A percentile compares a stretch with the other conserved stretches of the same genome.
Conservation (phyloP, 2,888 invertebrate genomes). For the Vesta saturnalis region DNA sequence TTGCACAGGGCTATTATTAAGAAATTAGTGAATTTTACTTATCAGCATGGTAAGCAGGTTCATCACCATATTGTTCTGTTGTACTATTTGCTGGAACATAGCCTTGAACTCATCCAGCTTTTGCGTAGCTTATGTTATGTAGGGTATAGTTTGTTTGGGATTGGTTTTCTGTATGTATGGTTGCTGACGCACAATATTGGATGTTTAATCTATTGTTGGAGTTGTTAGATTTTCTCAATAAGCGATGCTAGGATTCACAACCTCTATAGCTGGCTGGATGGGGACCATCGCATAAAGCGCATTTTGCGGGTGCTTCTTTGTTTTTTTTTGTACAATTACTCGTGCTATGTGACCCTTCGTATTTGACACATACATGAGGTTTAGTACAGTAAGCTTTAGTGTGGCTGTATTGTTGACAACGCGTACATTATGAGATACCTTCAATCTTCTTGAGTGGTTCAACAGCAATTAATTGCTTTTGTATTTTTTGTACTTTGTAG, state of each 20-base stretch:
- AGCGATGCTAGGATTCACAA: conserved; percentile 17
- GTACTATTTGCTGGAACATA: conserved; percentile 3
- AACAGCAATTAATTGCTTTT: too few relatives aligned
- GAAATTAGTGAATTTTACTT: too few relatives aligned
- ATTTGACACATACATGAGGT: conserved; percentile 39
- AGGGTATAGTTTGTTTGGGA: neutral
- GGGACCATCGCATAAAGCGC: too few relatives aligned
- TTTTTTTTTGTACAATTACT: conserved; percentile 21
- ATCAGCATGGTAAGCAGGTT: too few relatives aligned
- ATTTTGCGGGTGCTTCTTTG: conserved; percentile 25
- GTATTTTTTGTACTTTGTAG: conserved; percentile 30
- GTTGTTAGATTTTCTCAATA: conserved; percentile 4
- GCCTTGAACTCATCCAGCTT: neutral
- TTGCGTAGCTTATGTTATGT: too few relatives aligned
- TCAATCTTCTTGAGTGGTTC: too few relatives aligned
- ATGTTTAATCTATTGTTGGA: conserved; percentile 17
- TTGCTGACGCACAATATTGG: neutral
- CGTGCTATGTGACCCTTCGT: conserved; percentile 35
- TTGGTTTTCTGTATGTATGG: neutral
- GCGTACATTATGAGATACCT: conserved; percentile 33
- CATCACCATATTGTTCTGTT: neutral
- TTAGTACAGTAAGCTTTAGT: conserved; percentile 42
- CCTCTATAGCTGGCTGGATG: conserved; percentile 28
- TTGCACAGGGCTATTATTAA: too few relatives aligned
- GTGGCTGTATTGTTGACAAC: conserved; percentile 46